Conservation (phyloP, 2,888 invertebrate genomes). For the Chymomyza amoena region DNA sequence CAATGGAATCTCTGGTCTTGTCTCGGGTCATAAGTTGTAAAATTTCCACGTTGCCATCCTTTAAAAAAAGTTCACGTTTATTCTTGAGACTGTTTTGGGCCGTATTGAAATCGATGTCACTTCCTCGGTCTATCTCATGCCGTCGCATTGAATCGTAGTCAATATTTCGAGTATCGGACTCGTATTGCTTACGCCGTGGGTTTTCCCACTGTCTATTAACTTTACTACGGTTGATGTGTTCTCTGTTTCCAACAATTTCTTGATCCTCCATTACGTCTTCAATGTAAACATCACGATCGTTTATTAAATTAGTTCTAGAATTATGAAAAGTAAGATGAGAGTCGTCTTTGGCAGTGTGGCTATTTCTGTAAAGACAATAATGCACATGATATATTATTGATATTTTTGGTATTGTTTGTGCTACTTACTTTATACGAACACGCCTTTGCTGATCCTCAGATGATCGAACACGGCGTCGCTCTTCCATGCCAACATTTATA, state of each 20-base stretch:
- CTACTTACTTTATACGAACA: slow-evolving; percentile 75
- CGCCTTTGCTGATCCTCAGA: slow-evolving; percentile 76
- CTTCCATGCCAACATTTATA: slow-evolving; percentile 51
- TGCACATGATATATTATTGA: not conserved
- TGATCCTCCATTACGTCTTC: slow-evolving; percentile 75
- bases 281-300: slow-evolving; percentile 77
- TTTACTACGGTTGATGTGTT: slow-evolving; percentile 58
- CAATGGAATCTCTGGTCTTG: slow-evolving; percentile 78
- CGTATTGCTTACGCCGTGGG: slow-evolving; percentile 50
- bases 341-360: slow-evolving; percentile 77
- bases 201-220: slow-evolving; percentile 71
- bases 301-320: slow-evolving; percentile 78
- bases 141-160: slow-evolving; percentile 87
- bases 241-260: slow-evolving; percentile 58
- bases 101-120: slow-evolving; percentile 81
- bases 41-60: slow-evolving; percentile 92
- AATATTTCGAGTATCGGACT: slow-evolving; percentile 79
- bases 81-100: slow-evolving; percentile 74
- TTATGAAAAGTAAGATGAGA: slow-evolving; percentile 77
- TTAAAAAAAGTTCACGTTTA: slow-evolving; percentile 86
- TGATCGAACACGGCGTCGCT: slow-evolving; percentile 67
- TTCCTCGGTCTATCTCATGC: slow-evolving; percentile 88
- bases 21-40: slow-evolving; percentile 88
- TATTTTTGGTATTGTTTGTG: not conserved
- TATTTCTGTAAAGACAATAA: slow-evolving; percentile 66